Evolutionary conservation across 30 jellyfish, hydroid and myxozoan species (phyloP).

Genomic region (Hydractinia symbiolongicarpus): DNA sequence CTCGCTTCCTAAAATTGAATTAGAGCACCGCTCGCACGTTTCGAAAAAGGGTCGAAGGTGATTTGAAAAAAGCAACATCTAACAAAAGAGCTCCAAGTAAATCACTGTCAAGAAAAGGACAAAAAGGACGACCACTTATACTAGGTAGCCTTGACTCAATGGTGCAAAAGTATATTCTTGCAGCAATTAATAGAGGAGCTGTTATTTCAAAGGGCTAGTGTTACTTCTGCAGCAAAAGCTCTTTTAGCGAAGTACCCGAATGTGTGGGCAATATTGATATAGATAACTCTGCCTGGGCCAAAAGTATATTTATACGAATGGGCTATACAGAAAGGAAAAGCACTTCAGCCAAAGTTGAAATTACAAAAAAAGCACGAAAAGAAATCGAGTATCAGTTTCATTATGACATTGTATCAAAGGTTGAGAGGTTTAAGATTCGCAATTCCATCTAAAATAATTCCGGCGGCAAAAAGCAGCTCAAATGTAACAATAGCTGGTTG

Average conservation of each 20-base stretch:
- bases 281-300: too few species aligned
- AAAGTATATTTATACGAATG: constrained; percentile 9
- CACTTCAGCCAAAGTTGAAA: constrained; percentile 26
- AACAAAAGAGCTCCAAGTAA: background rate
- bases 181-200: too few species aligned
- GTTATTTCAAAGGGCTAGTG: too few species aligned
- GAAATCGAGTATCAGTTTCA: constrained; percentile 23
- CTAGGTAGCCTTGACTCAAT: constrained; percentile 4
- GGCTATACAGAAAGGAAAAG: background rate
- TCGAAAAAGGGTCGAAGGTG: constrained; percentile 1
- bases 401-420: constrained; percentile 16
- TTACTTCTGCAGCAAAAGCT: too few species aligned
- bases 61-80: background rate
- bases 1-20: background rate
- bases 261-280: too few species aligned
- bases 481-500: constrained; percentile 12
- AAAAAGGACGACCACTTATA: background rate
- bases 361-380: constrained; percentile 13
- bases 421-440: constrained; percentile 3
- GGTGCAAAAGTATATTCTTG: too few species aligned
- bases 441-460: background rate
- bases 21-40: background rate
- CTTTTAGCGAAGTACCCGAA: too few species aligned
- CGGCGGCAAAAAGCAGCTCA: background rate
- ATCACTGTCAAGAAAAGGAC: background rate